Conservation (phyloP, 2,797 vertebrate species). For the Sarcoramphus papa region DNA sequence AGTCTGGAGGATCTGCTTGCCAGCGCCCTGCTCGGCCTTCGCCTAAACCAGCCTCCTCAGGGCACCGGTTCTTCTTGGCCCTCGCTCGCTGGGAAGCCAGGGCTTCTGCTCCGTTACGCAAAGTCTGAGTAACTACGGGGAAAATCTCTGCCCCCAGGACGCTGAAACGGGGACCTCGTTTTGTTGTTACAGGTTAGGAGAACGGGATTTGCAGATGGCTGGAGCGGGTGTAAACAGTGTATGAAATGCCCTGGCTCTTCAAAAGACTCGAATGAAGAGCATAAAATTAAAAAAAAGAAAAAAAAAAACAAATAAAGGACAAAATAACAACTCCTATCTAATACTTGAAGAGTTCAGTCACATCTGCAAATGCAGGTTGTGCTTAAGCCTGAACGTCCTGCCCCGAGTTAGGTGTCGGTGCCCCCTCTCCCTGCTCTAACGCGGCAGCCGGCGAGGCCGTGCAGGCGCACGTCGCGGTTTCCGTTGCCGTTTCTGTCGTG, state of each 20-base stretch:
- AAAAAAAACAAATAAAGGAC: too few species aligned
- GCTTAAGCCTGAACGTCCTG: neutral
- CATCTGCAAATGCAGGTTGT: neutral
- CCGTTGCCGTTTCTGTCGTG: too few species aligned
- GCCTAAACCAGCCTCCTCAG: neutral
- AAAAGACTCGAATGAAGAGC: neutral
- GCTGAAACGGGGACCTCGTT: neutral
- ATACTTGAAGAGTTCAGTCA: rapidly evolving
- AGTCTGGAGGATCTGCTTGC: neutral
- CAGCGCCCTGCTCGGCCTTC: neutral
- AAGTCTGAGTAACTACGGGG: too few species aligned
- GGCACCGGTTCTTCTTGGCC: neutral
- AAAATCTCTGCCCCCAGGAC: too few species aligned
- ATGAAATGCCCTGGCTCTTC: rapidly evolving
- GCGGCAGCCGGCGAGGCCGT: rapidly evolving
- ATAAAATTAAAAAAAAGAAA: neutral
- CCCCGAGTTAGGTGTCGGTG: neutral
- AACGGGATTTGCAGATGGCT: too few species aligned
- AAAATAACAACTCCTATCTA: neutral
- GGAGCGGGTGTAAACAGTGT: rapidly evolving
- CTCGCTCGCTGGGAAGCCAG: rapidly evolving
- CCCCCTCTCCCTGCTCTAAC: neutral
- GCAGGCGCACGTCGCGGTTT: neutral
- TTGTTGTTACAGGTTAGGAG: neutral
- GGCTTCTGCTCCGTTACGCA: rapidly evolving